Percentiles rank a stretch among this genome's conserved stretches.
Conservation (phyloP, 2,797 vertebrate species). For the Neosilurus mollespiculum region DNA sequence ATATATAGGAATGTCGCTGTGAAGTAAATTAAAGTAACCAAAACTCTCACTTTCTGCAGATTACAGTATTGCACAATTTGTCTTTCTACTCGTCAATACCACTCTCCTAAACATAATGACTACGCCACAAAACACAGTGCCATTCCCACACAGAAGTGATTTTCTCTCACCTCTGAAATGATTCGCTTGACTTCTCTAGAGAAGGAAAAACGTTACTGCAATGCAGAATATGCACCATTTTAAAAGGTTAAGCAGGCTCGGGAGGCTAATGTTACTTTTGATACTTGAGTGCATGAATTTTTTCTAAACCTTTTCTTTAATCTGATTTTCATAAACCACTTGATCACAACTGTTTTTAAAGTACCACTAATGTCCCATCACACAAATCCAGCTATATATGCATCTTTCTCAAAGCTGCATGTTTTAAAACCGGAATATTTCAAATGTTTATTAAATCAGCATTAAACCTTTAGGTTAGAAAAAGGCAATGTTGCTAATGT, state of each 20-base stretch:
- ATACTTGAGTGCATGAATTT: constrained; percentile 66
- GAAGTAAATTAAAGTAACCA: constrained; percentile 2
- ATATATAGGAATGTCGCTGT: constrained; percentile 26
- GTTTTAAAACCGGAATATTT: constrained; percentile 36
- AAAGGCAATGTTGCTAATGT: constrained; percentile 36
- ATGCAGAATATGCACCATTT: constrained; percentile 80
- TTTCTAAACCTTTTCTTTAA: constrained; percentile 40
- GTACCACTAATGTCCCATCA: constrained; percentile 40
- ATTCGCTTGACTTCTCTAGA: constrained; percentile 79
- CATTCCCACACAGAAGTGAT: constrained; percentile 69
- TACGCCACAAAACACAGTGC: constrained; percentile 65
- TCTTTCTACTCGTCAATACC: constrained; percentile 47
- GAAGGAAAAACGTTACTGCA: constrained; percentile 80
- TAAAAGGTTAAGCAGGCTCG: constrained; percentile 68
- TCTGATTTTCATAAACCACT: constrained; percentile 64
- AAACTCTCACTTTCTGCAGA: constrained; percentile 15
- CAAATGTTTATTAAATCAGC: constrained; percentile 33
- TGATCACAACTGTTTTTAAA: constrained; percentile 26
- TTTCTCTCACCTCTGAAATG: constrained; percentile 69
- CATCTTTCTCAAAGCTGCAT: constrained; percentile 42
- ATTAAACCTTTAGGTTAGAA: constrained; percentile 42
- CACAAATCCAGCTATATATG: constrained; percentile 21
- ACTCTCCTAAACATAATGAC: constrained; percentile 41
- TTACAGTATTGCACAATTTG: constrained; percentile 56
- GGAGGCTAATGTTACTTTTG: constrained; percentile 72